These are phyloP conservation scores for Hemicentrotus pulcherrimus DNA, from an alignment of 35 echinoderm and acorn worm genomes.

Conservation along the genomic window DNA sequence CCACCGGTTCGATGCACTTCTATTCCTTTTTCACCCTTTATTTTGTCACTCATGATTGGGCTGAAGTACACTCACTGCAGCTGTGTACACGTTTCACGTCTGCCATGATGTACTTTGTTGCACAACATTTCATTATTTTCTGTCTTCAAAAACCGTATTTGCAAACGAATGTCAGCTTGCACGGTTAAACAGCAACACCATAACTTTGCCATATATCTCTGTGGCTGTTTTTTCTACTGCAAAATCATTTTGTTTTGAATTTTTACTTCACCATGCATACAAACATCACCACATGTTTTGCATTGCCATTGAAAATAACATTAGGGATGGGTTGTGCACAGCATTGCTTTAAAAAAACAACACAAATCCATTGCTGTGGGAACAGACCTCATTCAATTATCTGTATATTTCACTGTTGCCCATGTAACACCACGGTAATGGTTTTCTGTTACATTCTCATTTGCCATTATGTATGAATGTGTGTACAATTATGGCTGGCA, in stretches of 20 bases:
- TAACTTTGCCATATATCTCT: not conserved
- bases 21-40: not conserved
- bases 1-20: not conserved
- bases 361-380: not conserved
- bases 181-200: not conserved
- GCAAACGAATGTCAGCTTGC: not conserved
- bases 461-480: too few relatives aligned
- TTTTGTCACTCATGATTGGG: not conserved
- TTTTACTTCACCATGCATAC: not conserved
- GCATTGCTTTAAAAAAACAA: not conserved
- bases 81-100: not conserved
- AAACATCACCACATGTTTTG: not conserved
- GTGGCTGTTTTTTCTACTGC: not conserved
- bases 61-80: not conserved
- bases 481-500: too few relatives aligned
- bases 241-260: not conserved
- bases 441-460: too few relatives aligned
- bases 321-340: not conserved
- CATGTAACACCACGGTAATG: too few relatives aligned
- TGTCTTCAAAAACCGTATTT: not conserved
- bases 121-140: not conserved
- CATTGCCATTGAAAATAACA: not conserved
- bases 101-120: not conserved
- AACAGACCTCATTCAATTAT: not conserved
- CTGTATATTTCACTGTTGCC: not conserved